phyloP scores from a whole-genome alignment of 1,140 invertebrate species.

The Gonatopus flavifemur region DNA sequence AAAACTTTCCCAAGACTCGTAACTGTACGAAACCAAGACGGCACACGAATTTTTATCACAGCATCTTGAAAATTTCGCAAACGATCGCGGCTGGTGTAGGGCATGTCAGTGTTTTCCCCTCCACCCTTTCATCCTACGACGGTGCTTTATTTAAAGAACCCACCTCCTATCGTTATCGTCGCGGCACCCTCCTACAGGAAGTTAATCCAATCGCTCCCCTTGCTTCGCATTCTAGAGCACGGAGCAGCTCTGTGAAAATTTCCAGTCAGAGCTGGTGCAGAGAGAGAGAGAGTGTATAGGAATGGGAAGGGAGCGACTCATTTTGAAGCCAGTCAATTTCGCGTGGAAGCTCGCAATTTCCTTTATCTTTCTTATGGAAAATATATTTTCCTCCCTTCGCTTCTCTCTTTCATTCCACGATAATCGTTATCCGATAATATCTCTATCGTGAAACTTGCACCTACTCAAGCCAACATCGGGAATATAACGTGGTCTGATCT shows the following conservation, averaged over 20 bases:
- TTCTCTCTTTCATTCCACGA: neutral
- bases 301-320: neutral
- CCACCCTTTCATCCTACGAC: neutral
- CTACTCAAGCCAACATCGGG: no score
- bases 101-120: no score
- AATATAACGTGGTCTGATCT: no score
- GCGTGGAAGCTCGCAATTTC: constrained; percentile 15
- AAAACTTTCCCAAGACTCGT: no score
- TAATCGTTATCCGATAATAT: constrained; percentile 3
- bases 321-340: constrained; percentile 22
- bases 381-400: neutral
- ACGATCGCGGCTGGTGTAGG: neutral
- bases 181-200: constrained; percentile 7
- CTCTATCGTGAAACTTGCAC: neutral
- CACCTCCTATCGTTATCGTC: constrained; percentile 17
- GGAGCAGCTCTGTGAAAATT: constrained; percentile 15
- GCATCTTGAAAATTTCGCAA: constrained; percentile 9
- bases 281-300: neutral
- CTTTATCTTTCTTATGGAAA: constrained; percentile 17
- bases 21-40: neutral
- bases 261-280: constrained; percentile 11
- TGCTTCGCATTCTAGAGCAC: no score
- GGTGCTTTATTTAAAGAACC: constrained; percentile 19
- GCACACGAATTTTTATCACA: constrained; percentile 1
- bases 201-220: constrained; percentile 27